These are phyloP conservation scores for Turnix velox DNA, from an alignment of 2,113 vertebrate genomes.

Conservation along the genomic window DNA sequence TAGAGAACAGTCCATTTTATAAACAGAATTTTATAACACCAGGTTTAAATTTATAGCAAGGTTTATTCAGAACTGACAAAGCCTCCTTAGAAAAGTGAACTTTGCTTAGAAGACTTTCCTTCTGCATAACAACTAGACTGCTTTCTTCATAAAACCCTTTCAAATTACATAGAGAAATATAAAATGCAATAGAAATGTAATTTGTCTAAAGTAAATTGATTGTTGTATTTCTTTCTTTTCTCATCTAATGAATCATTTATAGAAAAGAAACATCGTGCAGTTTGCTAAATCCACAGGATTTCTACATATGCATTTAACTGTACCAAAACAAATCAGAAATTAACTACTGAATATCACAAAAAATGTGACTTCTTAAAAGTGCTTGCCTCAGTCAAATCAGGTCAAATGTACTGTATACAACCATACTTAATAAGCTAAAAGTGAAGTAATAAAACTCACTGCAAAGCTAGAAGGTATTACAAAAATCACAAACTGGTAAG, in stretches of 20 bases:
- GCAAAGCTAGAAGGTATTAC: not conserved
- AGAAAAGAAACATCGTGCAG: not conserved
- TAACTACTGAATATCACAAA: not conserved
- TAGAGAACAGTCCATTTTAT: slow-evolving; percentile 21
- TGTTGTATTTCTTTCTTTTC: not conserved
- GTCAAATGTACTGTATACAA: not conserved
- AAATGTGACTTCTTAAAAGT: not conserved
- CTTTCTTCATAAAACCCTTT: not conserved
- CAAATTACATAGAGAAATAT: not conserved
- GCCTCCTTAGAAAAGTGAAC: slow-evolving; percentile 22
- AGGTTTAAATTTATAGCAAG: slow-evolving; percentile 28
- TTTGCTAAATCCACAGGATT: not conserved
- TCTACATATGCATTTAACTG: not conserved
- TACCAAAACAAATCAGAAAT: not conserved
- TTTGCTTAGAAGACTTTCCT: slow-evolving; percentile 7
- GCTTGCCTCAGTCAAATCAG: not conserved
- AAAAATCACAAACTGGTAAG: not conserved
- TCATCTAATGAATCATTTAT: not conserved
- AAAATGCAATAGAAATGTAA: not conserved
- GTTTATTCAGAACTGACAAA: slow-evolving; percentile 47
- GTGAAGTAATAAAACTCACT: not conserved
- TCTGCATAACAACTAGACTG: not conserved
- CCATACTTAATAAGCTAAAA: not conserved
- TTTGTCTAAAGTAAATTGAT: not conserved
- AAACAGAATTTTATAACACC: slow-evolving; percentile 42